These are phyloP conservation scores for Ctenochaetus hawaiiensis DNA, from an alignment of 2,797 vertebrate genomes.

Conservation along the genomic window DNA sequence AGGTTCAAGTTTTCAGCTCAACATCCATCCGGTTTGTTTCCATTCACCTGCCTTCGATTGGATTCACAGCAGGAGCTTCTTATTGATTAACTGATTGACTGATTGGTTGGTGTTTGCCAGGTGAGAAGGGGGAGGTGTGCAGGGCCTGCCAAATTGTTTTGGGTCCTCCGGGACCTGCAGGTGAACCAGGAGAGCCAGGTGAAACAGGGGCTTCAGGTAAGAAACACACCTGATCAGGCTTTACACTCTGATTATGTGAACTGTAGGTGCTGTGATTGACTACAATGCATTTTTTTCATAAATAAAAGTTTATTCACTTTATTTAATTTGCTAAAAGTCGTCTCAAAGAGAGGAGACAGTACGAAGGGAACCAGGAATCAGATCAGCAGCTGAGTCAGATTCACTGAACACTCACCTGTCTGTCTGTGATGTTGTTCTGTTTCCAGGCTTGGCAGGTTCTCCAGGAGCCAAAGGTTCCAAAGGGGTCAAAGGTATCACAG, in stretches of 20 bases:
- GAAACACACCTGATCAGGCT: neutral
- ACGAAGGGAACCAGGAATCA: neutral
- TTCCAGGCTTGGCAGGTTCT: slow-evolving; percentile 63
- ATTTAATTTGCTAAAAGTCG: no score
- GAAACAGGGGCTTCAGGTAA: slow-evolving; percentile 64
- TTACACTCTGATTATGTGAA: neutral
- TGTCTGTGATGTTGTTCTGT: slow-evolving; percentile 19
- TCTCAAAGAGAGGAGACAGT: neutral
- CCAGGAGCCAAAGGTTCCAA: slow-evolving; percentile 61
- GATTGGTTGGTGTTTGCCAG: slow-evolving; percentile 50
- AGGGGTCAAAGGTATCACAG: slow-evolving; percentile 65
- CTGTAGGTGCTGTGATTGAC: neutral
- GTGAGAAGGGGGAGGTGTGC: slow-evolving; percentile 76
- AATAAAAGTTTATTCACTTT: no score
- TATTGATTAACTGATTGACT: neutral
- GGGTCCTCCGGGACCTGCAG: slow-evolving; percentile 42
- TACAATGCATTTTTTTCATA: no score
- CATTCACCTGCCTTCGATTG: neutral
- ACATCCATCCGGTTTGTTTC: no score
- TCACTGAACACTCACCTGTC: neutral
- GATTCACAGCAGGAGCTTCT: neutral
- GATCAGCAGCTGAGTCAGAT: neutral
- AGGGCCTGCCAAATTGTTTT: neutral
- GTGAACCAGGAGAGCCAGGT: slow-evolving; percentile 68
- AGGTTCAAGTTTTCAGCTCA: no score